phyloP scores from a whole-genome alignment of 2,797 vertebrate species.

The Etheostoma perlongum region DNA sequence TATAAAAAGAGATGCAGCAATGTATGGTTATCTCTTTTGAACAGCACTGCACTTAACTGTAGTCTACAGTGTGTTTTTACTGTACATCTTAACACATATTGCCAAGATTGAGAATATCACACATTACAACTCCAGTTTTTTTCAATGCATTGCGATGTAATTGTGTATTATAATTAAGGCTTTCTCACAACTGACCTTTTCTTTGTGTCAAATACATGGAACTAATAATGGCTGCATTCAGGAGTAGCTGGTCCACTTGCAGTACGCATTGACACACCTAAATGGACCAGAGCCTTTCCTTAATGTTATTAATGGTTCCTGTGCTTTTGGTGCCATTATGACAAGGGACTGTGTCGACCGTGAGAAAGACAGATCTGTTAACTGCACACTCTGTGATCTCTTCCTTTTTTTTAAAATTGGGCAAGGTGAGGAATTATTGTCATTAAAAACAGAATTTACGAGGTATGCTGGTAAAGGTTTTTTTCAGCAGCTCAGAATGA shows the following conservation, averaged over 20 bases:
- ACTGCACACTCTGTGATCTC: background rate
- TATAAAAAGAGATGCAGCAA: background rate
- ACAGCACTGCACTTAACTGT: background rate
- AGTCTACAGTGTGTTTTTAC: background rate
- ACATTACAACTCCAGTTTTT: no score
- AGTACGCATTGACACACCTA: background rate
- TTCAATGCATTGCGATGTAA: no score
- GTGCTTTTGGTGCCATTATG: constrained; percentile 1
- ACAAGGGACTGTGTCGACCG: background rate
- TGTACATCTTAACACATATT: background rate
- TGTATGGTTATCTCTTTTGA: background rate
- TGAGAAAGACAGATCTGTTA: background rate
- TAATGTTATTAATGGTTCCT: constrained; percentile 2
- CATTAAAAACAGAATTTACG: background rate
- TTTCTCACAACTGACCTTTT: background rate
- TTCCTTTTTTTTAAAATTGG: constrained; percentile 11
- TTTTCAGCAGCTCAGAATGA: background rate
- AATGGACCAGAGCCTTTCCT: background rate
- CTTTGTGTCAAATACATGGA: background rate
- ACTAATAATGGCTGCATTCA: background rate
- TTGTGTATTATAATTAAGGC: background rate
- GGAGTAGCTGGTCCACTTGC: background rate
- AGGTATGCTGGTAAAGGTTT: background rate
- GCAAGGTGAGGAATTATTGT: background rate
- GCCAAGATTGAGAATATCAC: no score